Conservation (phyloP, 2,113 vertebrate species). For the Balaenoptera acutorostrata region DNA sequence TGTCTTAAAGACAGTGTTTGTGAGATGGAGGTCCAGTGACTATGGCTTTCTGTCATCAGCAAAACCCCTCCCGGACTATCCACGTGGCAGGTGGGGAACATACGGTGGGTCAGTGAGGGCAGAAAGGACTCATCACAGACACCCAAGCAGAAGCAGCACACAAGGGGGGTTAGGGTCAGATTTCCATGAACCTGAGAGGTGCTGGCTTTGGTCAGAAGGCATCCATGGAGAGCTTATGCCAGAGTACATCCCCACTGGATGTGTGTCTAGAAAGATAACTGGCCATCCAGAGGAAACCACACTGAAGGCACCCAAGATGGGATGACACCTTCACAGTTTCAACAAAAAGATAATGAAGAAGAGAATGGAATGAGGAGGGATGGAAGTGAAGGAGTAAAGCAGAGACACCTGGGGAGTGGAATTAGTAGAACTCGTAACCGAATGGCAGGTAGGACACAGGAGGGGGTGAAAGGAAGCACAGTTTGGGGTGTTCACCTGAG, state of each 20-base stretch:
- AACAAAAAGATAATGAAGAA: background rate
- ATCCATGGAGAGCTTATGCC: background rate
- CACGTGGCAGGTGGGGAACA: background rate
- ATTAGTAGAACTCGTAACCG: background rate
- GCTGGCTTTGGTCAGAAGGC: background rate
- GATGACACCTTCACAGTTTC: background rate
- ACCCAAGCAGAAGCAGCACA: background rate
- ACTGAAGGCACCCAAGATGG: background rate
- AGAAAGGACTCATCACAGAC: background rate
- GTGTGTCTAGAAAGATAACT: background rate
- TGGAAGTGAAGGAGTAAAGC: background rate
- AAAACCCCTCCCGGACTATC: background rate
- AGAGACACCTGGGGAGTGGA: fast-evolving
- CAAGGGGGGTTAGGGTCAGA: no score
- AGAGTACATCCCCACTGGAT: background rate
- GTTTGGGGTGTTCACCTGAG: background rate
- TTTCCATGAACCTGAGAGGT: fast-evolving
- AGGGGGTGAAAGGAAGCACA: background rate
- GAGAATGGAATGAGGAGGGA: background rate
- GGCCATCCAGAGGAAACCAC: background rate
- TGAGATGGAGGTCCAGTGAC: background rate
- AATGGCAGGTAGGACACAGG: background rate
- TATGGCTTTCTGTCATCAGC: background rate
- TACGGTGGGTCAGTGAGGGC: fast-evolving
- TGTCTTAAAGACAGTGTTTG: background rate